A percentile compares a stretch with the other conserved stretches of the same genome.
Conservation (phyloP, 2,797 vertebrate species). For the Dendrocincla tyrannina region DNA sequence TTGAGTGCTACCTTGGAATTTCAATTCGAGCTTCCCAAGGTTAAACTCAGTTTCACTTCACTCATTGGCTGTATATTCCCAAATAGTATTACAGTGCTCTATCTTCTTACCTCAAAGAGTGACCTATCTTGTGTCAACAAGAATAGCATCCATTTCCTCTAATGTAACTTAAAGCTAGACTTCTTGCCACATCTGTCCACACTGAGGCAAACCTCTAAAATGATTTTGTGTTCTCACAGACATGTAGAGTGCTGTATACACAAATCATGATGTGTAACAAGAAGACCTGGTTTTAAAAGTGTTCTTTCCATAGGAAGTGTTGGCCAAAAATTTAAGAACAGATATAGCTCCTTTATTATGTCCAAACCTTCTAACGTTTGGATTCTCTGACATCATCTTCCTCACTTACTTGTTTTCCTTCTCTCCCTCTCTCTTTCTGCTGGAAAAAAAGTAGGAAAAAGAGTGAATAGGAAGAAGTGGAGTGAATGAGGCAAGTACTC, state of each 20-base stretch:
- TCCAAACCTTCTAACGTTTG: not conserved
- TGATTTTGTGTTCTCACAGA: not conserved
- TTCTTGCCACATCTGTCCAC: not conserved
- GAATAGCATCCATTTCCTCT: not conserved
- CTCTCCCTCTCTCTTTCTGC: not conserved
- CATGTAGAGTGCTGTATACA: not conserved
- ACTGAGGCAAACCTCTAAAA: not conserved
- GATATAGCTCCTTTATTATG: not conserved
- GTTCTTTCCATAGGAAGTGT: not conserved
- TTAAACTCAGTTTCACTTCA: not conserved
- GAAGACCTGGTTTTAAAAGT: not conserved
- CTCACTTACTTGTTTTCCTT: not conserved
- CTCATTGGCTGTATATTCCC: not conserved
- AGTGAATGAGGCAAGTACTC: not conserved
- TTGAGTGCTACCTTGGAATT: not conserved
- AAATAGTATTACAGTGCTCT: not conserved
- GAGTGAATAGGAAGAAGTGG: not conserved
- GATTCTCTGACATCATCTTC: not conserved
- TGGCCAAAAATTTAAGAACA: not conserved
- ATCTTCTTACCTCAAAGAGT: not conserved
- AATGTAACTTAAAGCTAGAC: not conserved
- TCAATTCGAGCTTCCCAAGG: not conserved
- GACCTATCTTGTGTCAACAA: not conserved
- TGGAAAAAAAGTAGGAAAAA: not conserved
- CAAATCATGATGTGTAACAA: accelerated